phyloP scores from a whole-genome alignment of 2,888 invertebrate genomes.

The Sialis fuliginosa region DNA sequence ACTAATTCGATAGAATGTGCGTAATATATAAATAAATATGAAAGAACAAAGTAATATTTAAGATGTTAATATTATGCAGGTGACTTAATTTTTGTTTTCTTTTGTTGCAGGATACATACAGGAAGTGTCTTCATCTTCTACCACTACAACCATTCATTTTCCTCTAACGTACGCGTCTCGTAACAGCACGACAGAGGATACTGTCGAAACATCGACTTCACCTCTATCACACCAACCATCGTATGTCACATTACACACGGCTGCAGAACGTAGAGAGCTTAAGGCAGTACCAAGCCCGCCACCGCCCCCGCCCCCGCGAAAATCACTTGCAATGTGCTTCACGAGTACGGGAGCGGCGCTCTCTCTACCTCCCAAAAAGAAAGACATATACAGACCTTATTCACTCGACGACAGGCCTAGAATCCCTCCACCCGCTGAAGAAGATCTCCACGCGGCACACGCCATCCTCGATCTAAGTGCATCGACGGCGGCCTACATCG shows the following conservation, averaged over 20 bases:
- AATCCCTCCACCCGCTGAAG: conserved; percentile 49
- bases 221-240: conserved; percentile 26
- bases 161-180: conserved; percentile 39
- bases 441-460: conserved; percentile 74
- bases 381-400: conserved; percentile 80
- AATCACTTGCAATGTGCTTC: conserved; percentile 67
- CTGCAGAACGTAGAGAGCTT: conserved; percentile 24
- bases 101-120: conserved; percentile 51
- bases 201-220: conserved; percentile 9
- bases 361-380: conserved; percentile 75
- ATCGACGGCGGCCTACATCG: conserved; percentile 48
- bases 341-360: conserved; percentile 71
- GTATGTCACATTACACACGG: conserved; percentile 33
- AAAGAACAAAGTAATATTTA: too few relatives aligned
- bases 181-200: conserved; percentile 19
- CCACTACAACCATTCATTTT: conserved; percentile 31
- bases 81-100: too few relatives aligned
- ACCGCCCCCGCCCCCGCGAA: conserved; percentile 29
- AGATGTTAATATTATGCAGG: too few relatives aligned
- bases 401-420: conserved; percentile 50
- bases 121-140: conserved; percentile 58
- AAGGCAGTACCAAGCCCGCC: conserved; percentile 20
- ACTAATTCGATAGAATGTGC: too few relatives aligned
- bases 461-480: conserved; percentile 80
- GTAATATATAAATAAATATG: too few relatives aligned